Percentiles rank a stretch among this genome's conserved stretches.
These are phyloP conservation scores for Chaitophorus viminalis DNA, from an alignment of 2,888 invertebrate species.

Conservation along the genomic window DNA sequence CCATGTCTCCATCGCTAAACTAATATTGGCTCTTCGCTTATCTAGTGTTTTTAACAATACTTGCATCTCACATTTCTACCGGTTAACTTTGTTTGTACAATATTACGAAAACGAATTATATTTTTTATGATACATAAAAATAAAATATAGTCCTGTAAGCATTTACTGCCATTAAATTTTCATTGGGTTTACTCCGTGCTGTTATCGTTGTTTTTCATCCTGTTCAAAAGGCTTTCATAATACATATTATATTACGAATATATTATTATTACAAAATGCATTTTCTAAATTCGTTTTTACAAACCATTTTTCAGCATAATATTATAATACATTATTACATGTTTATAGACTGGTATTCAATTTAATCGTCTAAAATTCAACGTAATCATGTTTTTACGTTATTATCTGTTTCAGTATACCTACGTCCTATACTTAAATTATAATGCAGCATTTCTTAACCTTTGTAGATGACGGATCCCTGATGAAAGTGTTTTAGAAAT, in stretches of 20 bases:
- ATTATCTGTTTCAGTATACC: too few species aligned
- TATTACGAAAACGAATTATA: background rate
- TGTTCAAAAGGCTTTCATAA: background rate
- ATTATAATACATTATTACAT: too few species aligned
- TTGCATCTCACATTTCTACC: background rate
- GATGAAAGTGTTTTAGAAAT: too few species aligned
- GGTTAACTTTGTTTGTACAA: slow-evolving; percentile 27
- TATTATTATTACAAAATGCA: background rate
- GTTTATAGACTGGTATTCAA: too few species aligned
- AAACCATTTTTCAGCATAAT: background rate
- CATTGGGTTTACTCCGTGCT: background rate
- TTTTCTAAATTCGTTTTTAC: background rate
- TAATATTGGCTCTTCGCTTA: background rate
- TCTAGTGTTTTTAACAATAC: slow-evolving; percentile 4
- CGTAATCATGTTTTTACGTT: too few species aligned
- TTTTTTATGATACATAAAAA: slow-evolving; percentile 34
- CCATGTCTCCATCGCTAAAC: background rate
- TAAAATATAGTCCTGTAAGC: background rate
- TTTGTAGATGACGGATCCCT: too few species aligned
- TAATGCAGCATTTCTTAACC: too few species aligned
- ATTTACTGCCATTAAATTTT: slow-evolving; percentile 2
- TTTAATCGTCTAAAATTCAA: too few species aligned
- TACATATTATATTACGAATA: background rate
- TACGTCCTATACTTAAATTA: too few species aligned
- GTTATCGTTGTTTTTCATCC: slow-evolving; percentile 31